phyloP scores from a whole-genome alignment of 2,113 vertebrate species.

The Platanista minor region DNA sequence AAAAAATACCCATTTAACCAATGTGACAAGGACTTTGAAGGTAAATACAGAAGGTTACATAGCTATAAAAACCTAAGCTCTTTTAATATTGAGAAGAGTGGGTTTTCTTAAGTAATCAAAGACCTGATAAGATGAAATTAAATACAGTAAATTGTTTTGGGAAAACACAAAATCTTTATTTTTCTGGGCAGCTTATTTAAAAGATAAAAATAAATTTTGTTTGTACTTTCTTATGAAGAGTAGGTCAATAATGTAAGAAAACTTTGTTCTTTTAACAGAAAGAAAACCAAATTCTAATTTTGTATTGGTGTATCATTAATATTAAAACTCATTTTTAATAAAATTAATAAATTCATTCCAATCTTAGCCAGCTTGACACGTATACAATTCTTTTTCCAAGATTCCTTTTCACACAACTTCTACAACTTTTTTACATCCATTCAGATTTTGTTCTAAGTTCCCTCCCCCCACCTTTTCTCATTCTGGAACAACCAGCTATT shows the following conservation, averaged over 20 bases:
- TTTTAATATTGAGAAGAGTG: background rate
- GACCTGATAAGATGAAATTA: background rate
- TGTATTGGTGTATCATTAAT: background rate
- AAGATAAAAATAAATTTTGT: background rate
- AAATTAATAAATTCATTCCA: background rate
- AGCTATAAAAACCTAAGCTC: background rate
- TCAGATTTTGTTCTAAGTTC: background rate
- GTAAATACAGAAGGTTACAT: background rate
- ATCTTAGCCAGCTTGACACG: background rate
- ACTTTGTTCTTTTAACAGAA: background rate
- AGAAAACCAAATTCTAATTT: background rate
- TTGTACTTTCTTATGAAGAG: background rate
- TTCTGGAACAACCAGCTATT: background rate
- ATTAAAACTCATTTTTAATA: background rate
- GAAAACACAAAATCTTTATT: background rate
- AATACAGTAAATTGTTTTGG: background rate
- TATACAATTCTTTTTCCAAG: background rate
- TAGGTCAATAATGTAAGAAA: background rate
- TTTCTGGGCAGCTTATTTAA: background rate
- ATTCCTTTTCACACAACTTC: background rate
- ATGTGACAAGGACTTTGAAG: background rate
- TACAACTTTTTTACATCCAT: background rate
- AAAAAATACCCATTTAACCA: background rate
- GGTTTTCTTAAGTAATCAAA: background rate
- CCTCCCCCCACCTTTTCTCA: accelerated